Evolutionary conservation across 2,797 vertebrate species (phyloP).

Genomic region (Sebastes steindachneri): DNA sequence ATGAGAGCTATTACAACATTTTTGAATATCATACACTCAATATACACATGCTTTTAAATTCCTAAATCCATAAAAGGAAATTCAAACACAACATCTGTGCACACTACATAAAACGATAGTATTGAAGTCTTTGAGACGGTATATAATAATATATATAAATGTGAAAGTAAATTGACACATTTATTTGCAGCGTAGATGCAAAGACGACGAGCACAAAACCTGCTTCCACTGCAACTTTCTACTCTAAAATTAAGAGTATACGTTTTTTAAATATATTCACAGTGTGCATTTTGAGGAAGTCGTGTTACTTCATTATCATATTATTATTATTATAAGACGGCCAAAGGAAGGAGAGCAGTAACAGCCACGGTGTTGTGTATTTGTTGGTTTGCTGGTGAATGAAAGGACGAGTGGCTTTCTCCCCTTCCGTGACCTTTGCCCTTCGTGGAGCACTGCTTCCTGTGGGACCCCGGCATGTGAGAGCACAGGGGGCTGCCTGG

Average conservation of each 20-base stretch:
- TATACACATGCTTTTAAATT: background rate
- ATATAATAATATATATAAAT: background rate
- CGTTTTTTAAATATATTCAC: background rate
- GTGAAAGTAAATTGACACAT: background rate
- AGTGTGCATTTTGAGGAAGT: background rate
- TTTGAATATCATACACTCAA: background rate
- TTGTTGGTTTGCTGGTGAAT: constrained; percentile 44
- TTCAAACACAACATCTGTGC: background rate
- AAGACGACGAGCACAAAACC: background rate
- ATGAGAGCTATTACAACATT: background rate
- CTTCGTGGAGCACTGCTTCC: constrained; percentile 78
- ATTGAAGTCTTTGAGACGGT: background rate
- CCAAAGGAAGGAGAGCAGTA: background rate
- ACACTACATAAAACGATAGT: background rate
- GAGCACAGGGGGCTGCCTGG: constrained; percentile 67
- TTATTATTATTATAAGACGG: background rate
- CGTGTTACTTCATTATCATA: background rate
- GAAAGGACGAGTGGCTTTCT: constrained; percentile 68
- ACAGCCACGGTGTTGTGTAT: background rate
- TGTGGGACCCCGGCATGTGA: constrained; percentile 78
- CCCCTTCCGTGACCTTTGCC: constrained; percentile 78
- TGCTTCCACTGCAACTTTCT: background rate
- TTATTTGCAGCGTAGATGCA: background rate
- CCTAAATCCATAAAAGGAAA: background rate
- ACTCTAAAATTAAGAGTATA: background rate